A percentile compares a stretch with the other conserved stretches of the same genome.
These are phyloP conservation scores for Drosophila chauvacae DNA, from an alignment of 1,140 invertebrate species.

Conservation along the genomic window DNA sequence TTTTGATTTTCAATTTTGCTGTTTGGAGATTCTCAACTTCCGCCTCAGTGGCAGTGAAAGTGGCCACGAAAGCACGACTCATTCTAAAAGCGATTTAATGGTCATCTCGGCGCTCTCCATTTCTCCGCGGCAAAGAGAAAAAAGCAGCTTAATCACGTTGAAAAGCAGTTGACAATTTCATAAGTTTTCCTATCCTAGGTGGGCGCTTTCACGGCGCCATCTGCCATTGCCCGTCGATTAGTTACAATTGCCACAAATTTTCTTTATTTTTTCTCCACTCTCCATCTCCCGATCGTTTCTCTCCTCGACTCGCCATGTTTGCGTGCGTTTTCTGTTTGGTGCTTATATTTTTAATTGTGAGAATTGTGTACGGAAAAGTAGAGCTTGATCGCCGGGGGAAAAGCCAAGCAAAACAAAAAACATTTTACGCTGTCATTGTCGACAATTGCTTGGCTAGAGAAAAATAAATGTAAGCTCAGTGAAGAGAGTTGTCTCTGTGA, in stretches of 20 bases:
- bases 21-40: conserved; percentile 48
- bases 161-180: conserved; percentile 81
- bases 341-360: conserved; percentile 75
- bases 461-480: conserved; percentile 47
- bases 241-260: conserved; percentile 81
- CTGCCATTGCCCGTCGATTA: conserved; percentile 68
- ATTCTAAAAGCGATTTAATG: conserved; percentile 75
- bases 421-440: conserved; percentile 75
- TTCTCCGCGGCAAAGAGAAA: conserved; percentile 13
- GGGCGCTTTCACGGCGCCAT: conserved; percentile 76
- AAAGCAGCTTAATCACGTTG: conserved; percentile 72
- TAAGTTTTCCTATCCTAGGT: conserved; percentile 69
- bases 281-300: conserved; percentile 16
- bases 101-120: conserved; percentile 37
- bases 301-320: conserved; percentile 8
- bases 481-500: conserved; percentile 1
- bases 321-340: conserved; percentile 61
- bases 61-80: conserved; percentile 29
- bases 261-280: conserved; percentile 42
- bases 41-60: conserved; percentile 63
- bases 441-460: conserved; percentile 62
- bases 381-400: conserved; percentile 50
- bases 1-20: conserved; percentile 36
- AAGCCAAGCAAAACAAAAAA: conserved; percentile 44
- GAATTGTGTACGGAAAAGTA: conserved; percentile 71